Percentiles rank a stretch among this genome's conserved stretches.
These are phyloP conservation scores for Hofmannophila pseudospretella DNA, from an alignment of 2,888 invertebrate genomes.

Conservation along the genomic window DNA sequence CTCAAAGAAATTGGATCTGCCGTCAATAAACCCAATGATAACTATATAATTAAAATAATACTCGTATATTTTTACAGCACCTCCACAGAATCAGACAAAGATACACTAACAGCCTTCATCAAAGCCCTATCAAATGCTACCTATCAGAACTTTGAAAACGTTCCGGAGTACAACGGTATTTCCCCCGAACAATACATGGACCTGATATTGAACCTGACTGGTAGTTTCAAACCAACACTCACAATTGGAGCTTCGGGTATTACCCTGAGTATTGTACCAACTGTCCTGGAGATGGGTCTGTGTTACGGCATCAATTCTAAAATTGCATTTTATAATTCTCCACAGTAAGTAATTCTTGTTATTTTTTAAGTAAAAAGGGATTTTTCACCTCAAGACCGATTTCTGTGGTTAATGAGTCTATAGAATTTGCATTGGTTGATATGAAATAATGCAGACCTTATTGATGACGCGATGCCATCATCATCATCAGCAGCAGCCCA, in stretches of 20 bases:
- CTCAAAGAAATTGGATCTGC: too few relatives aligned
- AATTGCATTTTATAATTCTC: slow-evolving; percentile 78
- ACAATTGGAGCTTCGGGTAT: slow-evolving; percentile 76
- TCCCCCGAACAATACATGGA: slow-evolving; percentile 77
- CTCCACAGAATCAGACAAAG: slow-evolving; percentile 62
- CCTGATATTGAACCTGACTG: slow-evolving; percentile 71
- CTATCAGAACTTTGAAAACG: slow-evolving; percentile 77
- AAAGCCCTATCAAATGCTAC: slow-evolving; percentile 75
- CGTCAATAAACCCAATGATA: too few relatives aligned
- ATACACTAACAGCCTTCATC: slow-evolving; percentile 74
- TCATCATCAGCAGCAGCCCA: too few relatives aligned
- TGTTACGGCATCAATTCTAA: slow-evolving; percentile 84
- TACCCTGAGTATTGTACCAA: slow-evolving; percentile 72
- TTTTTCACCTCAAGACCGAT: too few relatives aligned
- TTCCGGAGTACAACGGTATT: slow-evolving; percentile 76
- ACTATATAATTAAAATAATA: too few relatives aligned
- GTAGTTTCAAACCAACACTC: slow-evolving; percentile 64
- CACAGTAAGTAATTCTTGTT: slow-evolving; percentile 55
- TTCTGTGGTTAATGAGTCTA: too few relatives aligned
- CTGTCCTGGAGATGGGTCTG: slow-evolving; percentile 83
- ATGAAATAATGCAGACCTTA: too few relatives aligned
- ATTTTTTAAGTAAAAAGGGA: not conserved
- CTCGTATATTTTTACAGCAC: slow-evolving; percentile 39
- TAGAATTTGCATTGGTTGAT: too few relatives aligned
- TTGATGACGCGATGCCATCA: too few relatives aligned